Base-by-base conservation (phyloP, 2,113 vertebrate genomes). In the Alethe castanea region DNA sequence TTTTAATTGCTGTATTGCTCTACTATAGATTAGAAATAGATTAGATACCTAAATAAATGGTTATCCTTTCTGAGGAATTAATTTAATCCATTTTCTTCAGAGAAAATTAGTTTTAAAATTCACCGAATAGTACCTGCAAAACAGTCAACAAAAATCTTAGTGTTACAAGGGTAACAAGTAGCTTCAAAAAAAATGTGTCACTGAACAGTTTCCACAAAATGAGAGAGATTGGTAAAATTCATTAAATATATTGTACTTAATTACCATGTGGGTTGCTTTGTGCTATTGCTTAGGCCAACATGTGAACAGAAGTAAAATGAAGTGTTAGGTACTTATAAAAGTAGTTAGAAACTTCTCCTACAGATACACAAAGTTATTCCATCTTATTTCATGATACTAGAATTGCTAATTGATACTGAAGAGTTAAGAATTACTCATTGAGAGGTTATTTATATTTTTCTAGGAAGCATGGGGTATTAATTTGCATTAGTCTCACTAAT, bases 1-100 rank as follows among this genome's bases (percentile, higher is more conserved):
- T 86, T 92, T 94, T 93, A 91, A 83, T 90, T 91, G 62, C 84
- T 83, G 24, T 47, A 29, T 64, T 92, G 40, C 57, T 93, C 31
- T 64, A 5, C 78, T 69, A 42, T 66, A 57, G 87, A 38, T 90
- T 94, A 62, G 45, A 95, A 92, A 80, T 69, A 85, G 48, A 73
- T 57, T 91, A 72, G 61, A 45, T 81, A 48, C 36, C 65, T 56
- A 81, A 90, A 65, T 33, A 83, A 73, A 71, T 67, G 5, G 19
- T n/a, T 96, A n/a, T 40, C 4, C 44, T 84, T 95, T 74, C 72
- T 64, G 60, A 91, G 60, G 53, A 66, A 71, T 81, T 74, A 42
- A 59, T 88, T 88, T 88, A 70, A 52, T 26, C 5, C 11, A 12
- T 61, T 96, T 17, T 81, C n/a, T 92, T 89, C 50, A 70, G 85